Percentiles rank a stretch among this genome's conserved stretches.
These are phyloP conservation scores for Macroramphosus scolopax DNA, from an alignment of 2,797 vertebrate genomes.

Conservation along the genomic window DNA sequence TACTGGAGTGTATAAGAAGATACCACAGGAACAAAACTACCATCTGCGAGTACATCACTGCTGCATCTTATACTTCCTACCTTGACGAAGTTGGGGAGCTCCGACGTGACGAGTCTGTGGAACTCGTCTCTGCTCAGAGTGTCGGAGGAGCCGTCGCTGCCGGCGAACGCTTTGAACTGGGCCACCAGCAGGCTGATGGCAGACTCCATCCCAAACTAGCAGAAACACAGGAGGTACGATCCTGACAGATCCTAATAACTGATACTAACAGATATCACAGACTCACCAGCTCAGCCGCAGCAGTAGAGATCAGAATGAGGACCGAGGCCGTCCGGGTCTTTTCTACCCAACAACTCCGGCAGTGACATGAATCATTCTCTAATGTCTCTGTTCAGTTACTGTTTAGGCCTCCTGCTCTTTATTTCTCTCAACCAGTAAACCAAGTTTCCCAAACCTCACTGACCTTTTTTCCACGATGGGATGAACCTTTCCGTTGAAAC, in stretches of 20 bases:
- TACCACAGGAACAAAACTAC: too few species aligned
- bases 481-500: too few species aligned
- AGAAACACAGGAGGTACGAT: background rate
- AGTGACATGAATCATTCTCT: constrained; percentile 39
- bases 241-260: background rate
- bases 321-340: background rate
- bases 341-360: constrained; percentile 6
- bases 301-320: background rate
- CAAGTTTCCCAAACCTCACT: constrained; percentile 8
- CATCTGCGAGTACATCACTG: too few species aligned
- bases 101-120: constrained; percentile 54
- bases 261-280: background rate
- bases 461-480: constrained; percentile 36
- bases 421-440: constrained; percentile 25
- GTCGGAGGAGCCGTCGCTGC: constrained; percentile 61
- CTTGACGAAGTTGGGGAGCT: constrained; percentile 69
- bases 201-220: constrained; percentile 59
- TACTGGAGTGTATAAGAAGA: too few species aligned
- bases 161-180: constrained; percentile 68
- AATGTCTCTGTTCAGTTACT: constrained; percentile 10
- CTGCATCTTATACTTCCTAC: constrained; percentile 52
- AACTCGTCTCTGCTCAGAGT: constrained; percentile 74
- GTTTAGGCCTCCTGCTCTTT: constrained; percentile 3
- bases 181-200: constrained; percentile 68
- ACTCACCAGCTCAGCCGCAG: constrained; percentile 17